These are phyloP conservation scores for Phenganax marumi DNA, from an alignment of 92 coral and sea anemone species.

Conservation along the genomic window DNA sequence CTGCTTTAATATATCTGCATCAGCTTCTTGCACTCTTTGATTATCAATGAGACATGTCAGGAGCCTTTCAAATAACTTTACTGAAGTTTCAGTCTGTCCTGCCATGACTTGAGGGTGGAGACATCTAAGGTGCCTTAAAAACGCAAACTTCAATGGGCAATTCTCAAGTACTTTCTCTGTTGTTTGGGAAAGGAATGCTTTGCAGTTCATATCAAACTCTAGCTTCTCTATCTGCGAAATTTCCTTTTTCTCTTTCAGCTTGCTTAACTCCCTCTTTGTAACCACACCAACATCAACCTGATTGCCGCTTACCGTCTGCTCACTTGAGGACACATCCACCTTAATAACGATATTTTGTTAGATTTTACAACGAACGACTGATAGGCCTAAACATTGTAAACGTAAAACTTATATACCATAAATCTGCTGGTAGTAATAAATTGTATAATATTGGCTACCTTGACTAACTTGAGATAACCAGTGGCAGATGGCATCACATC, in stretches of 20 bases:
- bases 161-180: constrained; percentile 67
- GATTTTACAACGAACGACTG: too few species aligned
- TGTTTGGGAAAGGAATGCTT: constrained; percentile 55
- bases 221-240: constrained; percentile 57
- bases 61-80: constrained; percentile 66
- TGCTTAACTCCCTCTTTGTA: constrained; percentile 59
- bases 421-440: too few species aligned
- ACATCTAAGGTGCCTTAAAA: constrained; percentile 61
- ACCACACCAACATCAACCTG: constrained; percentile 64
- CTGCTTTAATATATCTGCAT: constrained; percentile 60
- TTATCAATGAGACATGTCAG: constrained; percentile 59
- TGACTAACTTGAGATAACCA: constrained; percentile 45
- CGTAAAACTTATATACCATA: too few species aligned
- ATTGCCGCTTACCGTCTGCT: constrained; percentile 45
- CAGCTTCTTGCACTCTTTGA: constrained; percentile 49
- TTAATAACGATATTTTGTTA: too few species aligned
- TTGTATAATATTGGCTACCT: too few species aligned
- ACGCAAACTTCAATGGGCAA: constrained; percentile 65
- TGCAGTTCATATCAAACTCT: constrained; percentile 49
- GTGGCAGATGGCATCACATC: constrained; percentile 49
- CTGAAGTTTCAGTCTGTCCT: constrained; percentile 56
- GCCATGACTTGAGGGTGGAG: constrained; percentile 69
- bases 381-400: too few species aligned
- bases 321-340: constrained; percentile 57
- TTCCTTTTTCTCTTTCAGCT: constrained; percentile 45